These are phyloP conservation scores for Antigone vipio DNA, from an alignment of 2,113 vertebrate genomes.

Conservation along the genomic window DNA sequence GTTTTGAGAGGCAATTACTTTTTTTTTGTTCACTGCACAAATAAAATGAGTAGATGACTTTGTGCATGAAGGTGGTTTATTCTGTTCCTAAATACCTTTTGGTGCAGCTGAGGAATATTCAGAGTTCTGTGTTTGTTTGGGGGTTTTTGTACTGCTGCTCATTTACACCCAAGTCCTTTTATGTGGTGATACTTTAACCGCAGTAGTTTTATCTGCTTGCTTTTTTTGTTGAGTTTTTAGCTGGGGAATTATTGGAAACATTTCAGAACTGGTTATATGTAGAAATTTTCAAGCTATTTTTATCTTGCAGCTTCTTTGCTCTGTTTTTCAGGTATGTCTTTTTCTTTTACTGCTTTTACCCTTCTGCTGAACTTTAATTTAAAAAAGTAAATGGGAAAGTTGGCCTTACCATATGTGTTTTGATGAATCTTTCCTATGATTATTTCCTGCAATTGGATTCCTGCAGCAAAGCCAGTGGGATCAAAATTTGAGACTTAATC, in stretches of 20 bases:
- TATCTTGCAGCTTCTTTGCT: not conserved
- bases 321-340: not conserved
- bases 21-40: not conserved
- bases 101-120: not conserved
- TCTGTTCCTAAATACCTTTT: not conserved
- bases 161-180: not conserved
- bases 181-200: not conserved
- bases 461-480: not conserved
- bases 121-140: not conserved
- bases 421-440: not conserved
- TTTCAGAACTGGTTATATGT: not conserved
- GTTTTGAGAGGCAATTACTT: not conserved
- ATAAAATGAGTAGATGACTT: not conserved
- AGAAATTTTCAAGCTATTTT: not conserved
- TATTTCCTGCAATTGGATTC: slow-evolving; percentile 11
- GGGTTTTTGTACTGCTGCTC: not conserved
- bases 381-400: not conserved
- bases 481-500: not conserved
- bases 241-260: not conserved
- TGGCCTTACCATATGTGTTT: not conserved
- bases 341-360: not conserved
- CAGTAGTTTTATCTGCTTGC: not conserved
- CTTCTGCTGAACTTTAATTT: not conserved
- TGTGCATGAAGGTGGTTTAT: not conserved
- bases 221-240: not conserved